phyloP scores from a whole-genome alignment of 2,797 vertebrate genomes.

The Acipenser transmontanus region DNA sequence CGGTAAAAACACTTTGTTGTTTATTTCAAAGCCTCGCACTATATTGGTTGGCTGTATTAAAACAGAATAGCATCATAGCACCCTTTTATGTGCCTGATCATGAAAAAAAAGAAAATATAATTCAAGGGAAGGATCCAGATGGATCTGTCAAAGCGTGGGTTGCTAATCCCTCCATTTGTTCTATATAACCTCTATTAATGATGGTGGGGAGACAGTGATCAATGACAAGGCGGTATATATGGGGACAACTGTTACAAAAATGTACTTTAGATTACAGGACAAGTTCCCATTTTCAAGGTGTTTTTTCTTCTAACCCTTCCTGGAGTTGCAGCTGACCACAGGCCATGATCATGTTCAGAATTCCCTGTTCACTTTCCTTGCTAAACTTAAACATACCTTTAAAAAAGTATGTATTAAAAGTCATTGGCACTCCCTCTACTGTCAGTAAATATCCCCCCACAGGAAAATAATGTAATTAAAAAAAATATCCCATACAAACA shows the following conservation, averaged over 20 bases:
- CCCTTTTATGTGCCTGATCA: not conserved
- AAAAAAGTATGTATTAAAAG: not conserved
- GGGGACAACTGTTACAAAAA: not conserved
- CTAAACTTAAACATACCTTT: not conserved
- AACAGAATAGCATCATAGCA: not conserved
- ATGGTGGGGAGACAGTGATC: not conserved
- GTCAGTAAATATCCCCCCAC: not conserved
- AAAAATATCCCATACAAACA: too few relatives aligned
- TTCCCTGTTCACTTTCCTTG: not conserved
- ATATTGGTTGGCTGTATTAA: not conserved
- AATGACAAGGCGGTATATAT: slow-evolving; percentile 1
- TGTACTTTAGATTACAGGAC: slow-evolving; percentile 3
- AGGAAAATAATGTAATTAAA: too few relatives aligned
- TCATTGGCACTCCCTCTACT: not conserved
- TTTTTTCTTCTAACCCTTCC: not conserved
- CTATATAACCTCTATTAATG: not conserved
- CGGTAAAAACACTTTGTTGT: not conserved
- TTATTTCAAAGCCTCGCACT: not conserved
- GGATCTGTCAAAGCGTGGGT: not conserved
- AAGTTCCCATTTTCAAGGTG: not conserved
- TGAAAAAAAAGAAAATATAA: too few relatives aligned
- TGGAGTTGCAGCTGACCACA: not conserved
- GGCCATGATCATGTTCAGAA: not conserved
- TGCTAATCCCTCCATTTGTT: not conserved
- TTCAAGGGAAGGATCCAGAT: not conserved